Evolutionary conservation across 1,140 invertebrate species (phyloP), one percentile per base, ranked within the genome.

Genomic region (Sipha flava): DNA sequence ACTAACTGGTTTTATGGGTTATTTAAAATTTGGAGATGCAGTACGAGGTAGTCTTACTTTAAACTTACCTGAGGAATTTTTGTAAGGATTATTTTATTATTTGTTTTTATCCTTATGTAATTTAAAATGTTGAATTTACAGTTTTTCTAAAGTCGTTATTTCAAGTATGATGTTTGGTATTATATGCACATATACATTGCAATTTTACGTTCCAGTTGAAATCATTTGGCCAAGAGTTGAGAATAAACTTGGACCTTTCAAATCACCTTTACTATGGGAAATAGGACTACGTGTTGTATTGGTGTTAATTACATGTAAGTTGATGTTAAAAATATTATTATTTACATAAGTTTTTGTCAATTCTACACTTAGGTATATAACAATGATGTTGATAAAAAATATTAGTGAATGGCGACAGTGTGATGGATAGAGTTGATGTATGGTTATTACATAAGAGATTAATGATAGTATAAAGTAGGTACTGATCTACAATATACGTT

Each of bases 201-300:
- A 98, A 85, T 95, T 98, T 85, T 98, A 98, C 85, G 96, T 99
- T 0, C 95, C 97, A 0, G 92, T 97, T 86, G 92, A 94, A 82
- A 96, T 98, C 75, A 92, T 97, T 72, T 82, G 82, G 81, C 80
- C 80, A 6, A 81, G 81, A 49, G 82, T 80, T 10, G 29, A 57
- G 6, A 57, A 59, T 26, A 54, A 29, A 37, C 54, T 54, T 9
- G 70, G 70, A 3, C 70, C 70, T 16, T 75, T 75, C 31, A 75
- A 16, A 52, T 52, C 70, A 10, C 47, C 45, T 10, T 23, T 75
- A 54, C 29, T 75, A 3, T 75, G 70, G 47, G 70, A 75, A 3
- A 54, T 10, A 3, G 70, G 47, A 9, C n/a, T 75, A 12, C 70
- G 70, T 7, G 49, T 75, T 14, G 0, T 54, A 37, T 5, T 75